Conservation (phyloP, 1,140 invertebrate genomes). For the Leptinotarsa defecta region DNA sequence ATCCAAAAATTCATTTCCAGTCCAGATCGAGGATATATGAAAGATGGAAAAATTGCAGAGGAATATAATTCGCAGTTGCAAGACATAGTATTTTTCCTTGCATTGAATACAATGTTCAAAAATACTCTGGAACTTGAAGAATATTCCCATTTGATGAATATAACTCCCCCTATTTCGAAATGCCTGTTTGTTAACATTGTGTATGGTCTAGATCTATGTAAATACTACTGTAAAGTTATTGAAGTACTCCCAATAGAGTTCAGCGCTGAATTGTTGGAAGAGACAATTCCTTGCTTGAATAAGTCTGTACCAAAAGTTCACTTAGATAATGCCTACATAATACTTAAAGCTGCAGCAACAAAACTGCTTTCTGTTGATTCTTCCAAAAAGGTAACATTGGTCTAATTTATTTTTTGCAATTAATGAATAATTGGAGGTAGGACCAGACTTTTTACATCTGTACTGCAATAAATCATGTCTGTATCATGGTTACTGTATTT, state of each 20-base stretch:
- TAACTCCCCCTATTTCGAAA: slow-evolving; percentile 47
- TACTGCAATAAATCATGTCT: too few species aligned
- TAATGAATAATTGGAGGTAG: neutral
- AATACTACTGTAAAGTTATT: slow-evolving; percentile 41
- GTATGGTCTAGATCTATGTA: slow-evolving; percentile 40
- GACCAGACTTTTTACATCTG: neutral
- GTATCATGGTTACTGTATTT: too few species aligned
- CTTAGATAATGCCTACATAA: slow-evolving; percentile 32
- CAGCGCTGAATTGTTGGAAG: slow-evolving; percentile 45
- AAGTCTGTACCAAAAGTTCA: slow-evolving; percentile 35
- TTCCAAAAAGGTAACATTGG: slow-evolving; percentile 34
- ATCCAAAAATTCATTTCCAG: slow-evolving; percentile 37
- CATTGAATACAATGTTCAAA: slow-evolving; percentile 48
- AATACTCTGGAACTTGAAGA: slow-evolving; percentile 37
- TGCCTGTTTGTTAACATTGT: slow-evolving; percentile 47
- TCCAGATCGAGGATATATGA: slow-evolving; percentile 37
- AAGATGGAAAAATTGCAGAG: slow-evolving; percentile 28
- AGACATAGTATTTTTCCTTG: slow-evolving; percentile 46
- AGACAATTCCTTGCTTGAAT: slow-evolving; percentile 43
- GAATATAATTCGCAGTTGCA: slow-evolving; percentile 35
- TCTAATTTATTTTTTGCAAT: slow-evolving; percentile 9
- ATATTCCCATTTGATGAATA: slow-evolving; percentile 47
- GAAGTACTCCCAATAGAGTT: slow-evolving; percentile 38
- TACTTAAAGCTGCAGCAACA: slow-evolving; percentile 36
- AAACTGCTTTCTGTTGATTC: slow-evolving; percentile 35